Percentiles rank a stretch among this genome's conserved stretches.
These are phyloP conservation scores for Halcyon badia DNA, from an alignment of 2,797 vertebrate species.

Conservation along the genomic window DNA sequence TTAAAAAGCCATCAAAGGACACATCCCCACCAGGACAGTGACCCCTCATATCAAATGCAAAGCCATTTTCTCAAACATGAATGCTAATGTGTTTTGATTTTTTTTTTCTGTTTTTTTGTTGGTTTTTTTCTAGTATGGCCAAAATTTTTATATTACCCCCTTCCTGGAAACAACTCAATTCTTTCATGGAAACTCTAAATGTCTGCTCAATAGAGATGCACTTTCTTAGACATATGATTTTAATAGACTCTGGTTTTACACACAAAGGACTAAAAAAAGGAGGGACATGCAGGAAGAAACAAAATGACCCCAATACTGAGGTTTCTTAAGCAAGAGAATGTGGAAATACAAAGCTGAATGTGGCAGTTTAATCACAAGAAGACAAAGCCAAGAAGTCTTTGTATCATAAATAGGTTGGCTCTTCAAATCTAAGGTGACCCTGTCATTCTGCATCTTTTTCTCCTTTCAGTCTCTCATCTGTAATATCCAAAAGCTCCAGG, in stretches of 20 bases:
- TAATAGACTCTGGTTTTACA: neutral
- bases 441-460: neutral
- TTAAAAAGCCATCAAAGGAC: neutral
- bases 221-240: neutral
- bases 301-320: neutral
- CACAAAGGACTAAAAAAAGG: neutral
- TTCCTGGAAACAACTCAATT: neutral
- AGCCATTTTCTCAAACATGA: neutral
- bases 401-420: neutral
- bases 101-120: too few species aligned
- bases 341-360: neutral
- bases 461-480: neutral
- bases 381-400: neutral
- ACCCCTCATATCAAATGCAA: neutral
- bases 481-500: neutral
- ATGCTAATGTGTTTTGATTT: neutral
- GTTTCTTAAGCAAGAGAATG: neutral
- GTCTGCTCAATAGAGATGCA: neutral
- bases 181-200: neutral
- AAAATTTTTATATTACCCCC: neutral
- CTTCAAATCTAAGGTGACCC: neutral
- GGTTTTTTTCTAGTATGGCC: neutral
- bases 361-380: neutral
- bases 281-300: neutral
- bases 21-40: neutral